Percentiles rank a stretch among this genome's conserved stretches.
Conservation (phyloP, 2,888 invertebrate genomes). For the Drosophila eohydei region DNA sequence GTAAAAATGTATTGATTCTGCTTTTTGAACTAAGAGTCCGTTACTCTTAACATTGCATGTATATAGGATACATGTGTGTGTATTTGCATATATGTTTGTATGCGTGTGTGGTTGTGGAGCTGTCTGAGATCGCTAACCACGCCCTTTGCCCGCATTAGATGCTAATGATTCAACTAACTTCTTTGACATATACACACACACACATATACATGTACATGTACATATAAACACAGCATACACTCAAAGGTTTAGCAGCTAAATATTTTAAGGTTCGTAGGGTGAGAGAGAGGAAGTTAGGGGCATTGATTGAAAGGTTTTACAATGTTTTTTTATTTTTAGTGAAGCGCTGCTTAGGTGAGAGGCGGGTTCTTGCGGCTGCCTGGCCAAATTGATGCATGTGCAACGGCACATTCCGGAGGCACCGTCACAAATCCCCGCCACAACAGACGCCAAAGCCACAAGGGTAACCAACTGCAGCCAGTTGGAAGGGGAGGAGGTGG, state of each 20-base stretch:
- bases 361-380: conserved; percentile 35
- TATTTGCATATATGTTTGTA: neutral
- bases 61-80: neutral
- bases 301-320: conserved; percentile 8
- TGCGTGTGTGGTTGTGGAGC: neutral
- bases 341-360: neutral
- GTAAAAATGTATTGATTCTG: neutral
- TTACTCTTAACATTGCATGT: neutral
- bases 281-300: neutral
- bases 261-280: conserved; percentile 2
- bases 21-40: neutral
- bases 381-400: conserved; percentile 58
- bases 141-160: conserved; percentile 37
- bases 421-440: conserved; percentile 49
- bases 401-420: conserved; percentile 56
- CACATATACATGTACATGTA: conserved; percentile 10
- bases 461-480: conserved; percentile 35
- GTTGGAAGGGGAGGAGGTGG: neutral
- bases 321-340: conserved; percentile 2
- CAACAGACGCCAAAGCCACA: conserved; percentile 55
- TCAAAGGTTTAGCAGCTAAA: conserved; percentile 20
- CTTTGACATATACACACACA: conserved; percentile 15
- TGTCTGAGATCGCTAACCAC: conserved; percentile 13
- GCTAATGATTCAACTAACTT: conserved; percentile 40
- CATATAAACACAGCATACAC: conserved; percentile 1